Evolutionary conservation across 2,888 invertebrate species (phyloP).

Genomic region (Merodon equestris): DNA sequence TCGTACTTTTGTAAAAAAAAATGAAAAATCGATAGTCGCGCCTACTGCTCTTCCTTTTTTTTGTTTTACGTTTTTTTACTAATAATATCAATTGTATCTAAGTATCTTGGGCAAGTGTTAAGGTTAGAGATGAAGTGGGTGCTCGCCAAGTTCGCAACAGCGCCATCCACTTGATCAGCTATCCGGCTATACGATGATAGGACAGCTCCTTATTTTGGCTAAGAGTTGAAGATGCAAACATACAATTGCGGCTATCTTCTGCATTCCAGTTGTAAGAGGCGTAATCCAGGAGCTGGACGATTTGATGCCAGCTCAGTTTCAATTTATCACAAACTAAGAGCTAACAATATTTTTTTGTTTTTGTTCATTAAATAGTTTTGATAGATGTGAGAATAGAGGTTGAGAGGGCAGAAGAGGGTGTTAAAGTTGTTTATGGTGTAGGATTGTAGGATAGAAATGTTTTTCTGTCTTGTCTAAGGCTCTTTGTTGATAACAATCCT

Average conservation of each 20-base stretch:
- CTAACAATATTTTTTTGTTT: constrained; percentile 71
- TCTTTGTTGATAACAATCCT: constrained; percentile 70
- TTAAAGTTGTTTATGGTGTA: too few relatives aligned
- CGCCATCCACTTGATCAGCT: constrained; percentile 58
- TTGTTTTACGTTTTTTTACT: too few relatives aligned
- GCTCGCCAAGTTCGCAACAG: constrained; percentile 53
- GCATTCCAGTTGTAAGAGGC: too few relatives aligned
- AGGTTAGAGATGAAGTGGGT: constrained; percentile 53
- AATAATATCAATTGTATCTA: constrained; percentile 52
- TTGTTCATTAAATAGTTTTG: constrained; percentile 57
- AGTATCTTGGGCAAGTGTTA: constrained; percentile 60
- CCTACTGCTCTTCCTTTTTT: constrained; percentile 39
- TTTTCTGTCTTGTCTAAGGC: constrained; percentile 69
- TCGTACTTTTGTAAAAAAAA: constrained; percentile 54
- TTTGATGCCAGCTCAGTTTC: constrained; percentile 48
- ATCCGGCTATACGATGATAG: constrained; percentile 9
- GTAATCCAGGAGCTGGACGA: constrained; percentile 15
- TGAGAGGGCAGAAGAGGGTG: constrained; percentile 16
- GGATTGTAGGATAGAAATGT: constrained; percentile 44
- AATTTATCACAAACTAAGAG: constrained; percentile 77
- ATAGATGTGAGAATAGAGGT: constrained; percentile 23
- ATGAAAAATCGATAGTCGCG: constrained; percentile 68
- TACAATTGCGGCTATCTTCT: too few relatives aligned
- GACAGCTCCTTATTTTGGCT: constrained; percentile 65
- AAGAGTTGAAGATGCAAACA: constrained; percentile 32